Evolutionary conservation across 2,113 vertebrate species (phyloP), one percentile per base, ranked within the genome.

Genomic region (Thinocorus orbignyianus): DNA sequence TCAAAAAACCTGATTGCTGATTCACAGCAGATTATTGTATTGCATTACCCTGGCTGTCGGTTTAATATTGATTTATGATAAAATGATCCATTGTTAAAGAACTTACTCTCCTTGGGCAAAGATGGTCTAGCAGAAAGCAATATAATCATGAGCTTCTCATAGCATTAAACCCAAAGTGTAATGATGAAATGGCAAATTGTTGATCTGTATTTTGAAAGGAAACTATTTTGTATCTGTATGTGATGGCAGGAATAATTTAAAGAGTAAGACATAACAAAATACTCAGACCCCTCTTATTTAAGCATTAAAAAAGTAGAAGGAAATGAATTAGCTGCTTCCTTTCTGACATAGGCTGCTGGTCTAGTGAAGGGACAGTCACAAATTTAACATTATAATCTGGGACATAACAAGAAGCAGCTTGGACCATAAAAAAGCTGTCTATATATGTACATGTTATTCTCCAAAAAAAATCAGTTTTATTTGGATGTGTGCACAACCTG

Each of bases 391-490:
- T 72, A 41, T 69, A 94, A 92, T 42, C 66, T 90, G 80, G 57
- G 94, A 92, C 74, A 28, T 33, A 84, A 86, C 65, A 82, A 92
- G 93, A 69, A 81, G 77, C 46, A 94, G 88, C 68, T 70, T 83
- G 89, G 86, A 87, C 92, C 69, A 80, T 86, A 88, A 60, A 95
- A 97, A 95, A 95, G 86, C 86, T 95, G 90, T 95, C 87, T 92
- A 83, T 28, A 23, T 65, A 82, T 7, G 10, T 78, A 93, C 62
- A 94, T 91, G 81, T 58, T 79, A 61, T 68, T 89, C 77, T 87
- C 78, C 18, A 88, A 94, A 24, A 24, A 44, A 33, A 62, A 13
- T 2, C 41, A 87, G 66, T 89, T 97, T 86, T 86, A 57, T 88
- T 83, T 92, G 87, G 54, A 84, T 84, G 92, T 52, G 92, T 78